Conservation (phyloP, 2,113 vertebrate genomes). For the Sylvicapra grimmia region DNA sequence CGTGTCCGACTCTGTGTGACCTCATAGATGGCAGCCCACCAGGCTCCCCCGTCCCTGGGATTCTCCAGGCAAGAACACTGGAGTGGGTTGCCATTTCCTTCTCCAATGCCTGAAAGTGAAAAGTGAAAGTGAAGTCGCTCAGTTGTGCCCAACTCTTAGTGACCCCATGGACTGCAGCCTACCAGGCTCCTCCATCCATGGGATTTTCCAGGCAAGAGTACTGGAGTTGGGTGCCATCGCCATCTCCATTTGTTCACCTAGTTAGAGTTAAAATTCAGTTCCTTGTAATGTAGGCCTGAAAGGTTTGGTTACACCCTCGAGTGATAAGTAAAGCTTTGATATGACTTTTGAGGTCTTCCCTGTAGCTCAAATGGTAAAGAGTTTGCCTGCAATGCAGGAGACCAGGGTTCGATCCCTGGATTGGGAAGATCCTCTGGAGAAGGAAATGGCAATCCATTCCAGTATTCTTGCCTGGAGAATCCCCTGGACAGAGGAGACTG, state of each 20-base stretch:
- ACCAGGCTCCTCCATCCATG: no score
- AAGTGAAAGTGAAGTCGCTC: no score
- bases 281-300: not conserved
- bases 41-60: no score
- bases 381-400: not conserved
- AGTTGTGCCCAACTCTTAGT: no score
- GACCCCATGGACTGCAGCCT: no score
- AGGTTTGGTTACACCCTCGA: constrained; percentile 35
- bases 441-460: not conserved
- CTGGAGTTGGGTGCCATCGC: no score
- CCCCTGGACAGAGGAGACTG: not conserved
- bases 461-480: not conserved
- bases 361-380: not conserved
- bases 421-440: not conserved
- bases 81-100: no score
- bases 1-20: no score
- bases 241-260: not conserved
- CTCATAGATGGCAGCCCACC: no score
- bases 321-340: constrained; percentile 31
- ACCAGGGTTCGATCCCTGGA: not conserved
- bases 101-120: no score
- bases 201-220: no score
- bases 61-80: no score
- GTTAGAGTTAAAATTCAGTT: constrained; percentile 34
- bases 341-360: not conserved